Conservation (phyloP, 2,888 invertebrate species). For the Alitta virens region DNA sequence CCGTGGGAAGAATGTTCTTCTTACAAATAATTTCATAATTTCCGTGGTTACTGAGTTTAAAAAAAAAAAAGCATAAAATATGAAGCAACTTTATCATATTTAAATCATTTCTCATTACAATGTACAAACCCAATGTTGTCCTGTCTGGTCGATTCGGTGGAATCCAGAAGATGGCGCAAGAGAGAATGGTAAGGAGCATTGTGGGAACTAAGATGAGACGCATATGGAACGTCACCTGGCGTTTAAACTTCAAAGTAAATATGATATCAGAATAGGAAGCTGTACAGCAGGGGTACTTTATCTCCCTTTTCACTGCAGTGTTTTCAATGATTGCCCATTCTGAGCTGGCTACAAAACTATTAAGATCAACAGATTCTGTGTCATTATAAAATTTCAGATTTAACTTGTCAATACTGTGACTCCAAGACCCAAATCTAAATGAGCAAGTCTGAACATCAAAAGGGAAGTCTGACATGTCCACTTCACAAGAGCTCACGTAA, state of each 20-base stretch:
- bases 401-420: not conserved
- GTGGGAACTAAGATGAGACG: not conserved
- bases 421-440: not conserved
- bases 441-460: not conserved
- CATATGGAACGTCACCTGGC: not conserved
- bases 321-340: not conserved
- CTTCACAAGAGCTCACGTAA: not conserved
- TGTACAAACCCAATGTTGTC: not conserved
- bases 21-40: too few species aligned
- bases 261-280: not conserved
- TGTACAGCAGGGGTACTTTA: not conserved
- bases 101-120: too few species aligned
- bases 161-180: not conserved
- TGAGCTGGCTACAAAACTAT: not conserved
- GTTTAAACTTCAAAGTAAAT: not conserved
- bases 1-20: too few species aligned
- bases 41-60: too few species aligned
- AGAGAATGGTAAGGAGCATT: not conserved
- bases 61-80: too few species aligned
- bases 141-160: slow-evolving; percentile 1
- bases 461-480: slow-evolving; percentile 1
- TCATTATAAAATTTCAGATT: not conserved
- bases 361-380: not conserved
- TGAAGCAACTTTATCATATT: too few species aligned
- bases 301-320: not conserved